phyloP scores from a whole-genome alignment of 2,113 vertebrate species.

The Elephas maximus region DNA sequence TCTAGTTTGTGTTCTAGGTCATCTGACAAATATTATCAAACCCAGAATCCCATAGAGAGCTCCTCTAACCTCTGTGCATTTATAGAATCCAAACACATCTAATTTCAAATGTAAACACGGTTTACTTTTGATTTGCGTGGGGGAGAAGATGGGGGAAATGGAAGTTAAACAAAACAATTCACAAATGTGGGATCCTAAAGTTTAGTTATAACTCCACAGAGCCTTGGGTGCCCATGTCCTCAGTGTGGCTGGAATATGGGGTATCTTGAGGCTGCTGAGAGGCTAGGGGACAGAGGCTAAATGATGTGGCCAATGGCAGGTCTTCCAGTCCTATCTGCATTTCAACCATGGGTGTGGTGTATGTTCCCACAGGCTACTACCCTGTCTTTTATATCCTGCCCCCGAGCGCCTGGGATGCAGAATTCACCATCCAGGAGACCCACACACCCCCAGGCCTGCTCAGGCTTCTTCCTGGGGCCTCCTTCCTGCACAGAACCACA shows the following conservation, averaged over 20 bases:
- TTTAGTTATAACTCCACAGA: background rate
- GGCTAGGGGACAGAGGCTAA: background rate
- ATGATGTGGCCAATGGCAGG: background rate
- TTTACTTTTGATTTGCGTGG: background rate
- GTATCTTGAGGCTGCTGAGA: background rate
- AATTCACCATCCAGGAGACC: background rate
- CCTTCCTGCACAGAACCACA: background rate
- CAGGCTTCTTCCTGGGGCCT: background rate
- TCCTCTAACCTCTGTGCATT: too few species aligned
- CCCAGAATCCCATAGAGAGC: too few species aligned
- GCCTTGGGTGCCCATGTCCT: background rate
- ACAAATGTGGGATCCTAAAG: background rate
- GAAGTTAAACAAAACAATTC: background rate
- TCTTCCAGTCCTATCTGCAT: background rate
- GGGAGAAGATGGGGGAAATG: background rate
- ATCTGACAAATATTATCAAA: background rate
- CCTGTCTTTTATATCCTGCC: too few species aligned
- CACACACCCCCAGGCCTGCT: background rate
- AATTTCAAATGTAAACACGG: background rate
- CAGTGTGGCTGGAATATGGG: background rate
- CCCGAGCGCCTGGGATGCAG: background rate
- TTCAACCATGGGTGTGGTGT: background rate
- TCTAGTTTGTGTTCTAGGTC: background rate
- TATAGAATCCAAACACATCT: background rate
- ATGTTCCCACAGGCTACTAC: background rate